Evolutionary conservation across 2,888 invertebrate genomes (phyloP), one percentile per base, ranked within the genome.

Genomic region (Andrena camellia): DNA sequence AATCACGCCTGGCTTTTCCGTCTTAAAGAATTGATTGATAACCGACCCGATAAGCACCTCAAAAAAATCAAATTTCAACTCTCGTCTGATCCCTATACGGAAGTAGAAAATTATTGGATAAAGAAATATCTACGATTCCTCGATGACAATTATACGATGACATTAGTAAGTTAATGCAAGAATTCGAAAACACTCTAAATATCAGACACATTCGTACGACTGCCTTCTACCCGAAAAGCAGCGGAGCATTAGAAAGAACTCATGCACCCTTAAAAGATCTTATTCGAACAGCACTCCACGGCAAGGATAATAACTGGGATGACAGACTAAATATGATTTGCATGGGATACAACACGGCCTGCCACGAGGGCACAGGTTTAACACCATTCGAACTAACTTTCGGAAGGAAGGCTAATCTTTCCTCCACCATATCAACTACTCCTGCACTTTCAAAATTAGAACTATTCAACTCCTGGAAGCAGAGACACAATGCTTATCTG

Each of bases 341-440:
- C 5, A 33, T 75, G 50, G 67, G 60, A 1, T 67, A 26, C 8
- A 68, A 75, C 3, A 75, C 67, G 8, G 48, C 68, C 0, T 3
- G 59, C 2, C 68, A 75, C 2, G 74, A 75, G 17, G 48, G 50
- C 0, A 75, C 62, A 0, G 68, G 68, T 0, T 42, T 35, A 4
- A 68, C 62, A 0, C 75, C 75, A 2, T 75, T 75, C 5, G 62
- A 75, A 2, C 2, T 75, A 3, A 75, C 62, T 1, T 68, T 68
- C 2, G 62, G 68, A 0, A 48, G 29, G 8, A 62, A 75, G 2
- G 62, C 68, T 0, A 75, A 68, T 6, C 35, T 75, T 1, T 68
- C 75, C 3, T 69, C 68, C 0, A 69, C 52, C 13, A 75, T 69
- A 13, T 17, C 48, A 2, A 4, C 7, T 4, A 54, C 67, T 2